Evolutionary conservation across 2,888 invertebrate species (phyloP).

Genomic region (Stegana nigrithorax): DNA sequence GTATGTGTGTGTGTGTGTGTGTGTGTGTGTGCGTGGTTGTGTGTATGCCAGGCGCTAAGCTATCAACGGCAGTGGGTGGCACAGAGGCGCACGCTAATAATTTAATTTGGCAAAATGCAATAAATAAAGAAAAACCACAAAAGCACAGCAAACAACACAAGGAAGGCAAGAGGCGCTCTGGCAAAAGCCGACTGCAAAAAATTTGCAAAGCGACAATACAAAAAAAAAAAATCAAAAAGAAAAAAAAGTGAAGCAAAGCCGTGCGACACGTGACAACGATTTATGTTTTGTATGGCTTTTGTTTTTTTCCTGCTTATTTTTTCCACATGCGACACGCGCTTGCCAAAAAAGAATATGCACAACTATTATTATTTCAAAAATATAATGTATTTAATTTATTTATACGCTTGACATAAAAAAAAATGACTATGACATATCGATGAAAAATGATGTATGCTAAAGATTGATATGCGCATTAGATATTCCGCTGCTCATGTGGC

Average conservation of each 20-base stretch:
- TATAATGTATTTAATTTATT: conserved; percentile 35
- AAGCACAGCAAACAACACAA: not conserved
- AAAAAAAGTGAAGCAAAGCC: too few species aligned
- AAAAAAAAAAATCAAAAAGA: not conserved
- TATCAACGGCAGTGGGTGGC: not conserved
- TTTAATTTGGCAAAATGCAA: conserved; percentile 44
- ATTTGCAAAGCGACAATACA: not conserved
- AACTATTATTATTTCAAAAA: conserved; percentile 38
- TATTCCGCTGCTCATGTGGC: not conserved
- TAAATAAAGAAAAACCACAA: conserved; percentile 26
- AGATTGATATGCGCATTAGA: too few species aligned
- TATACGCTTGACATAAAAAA: conserved; percentile 21
- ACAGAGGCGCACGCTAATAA: conserved; percentile 36
- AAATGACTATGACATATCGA: conserved; percentile 16
- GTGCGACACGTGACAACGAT: conserved; percentile 22
- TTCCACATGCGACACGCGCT: too few species aligned
- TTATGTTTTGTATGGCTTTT: not conserved
- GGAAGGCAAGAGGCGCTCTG: not conserved
- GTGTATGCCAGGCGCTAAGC: not conserved
- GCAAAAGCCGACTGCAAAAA: not conserved
- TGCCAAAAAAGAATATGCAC: conserved; percentile 35
- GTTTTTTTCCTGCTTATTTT: not conserved
- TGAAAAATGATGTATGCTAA: not conserved
- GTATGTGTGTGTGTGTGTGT: conserved; percentile 4
- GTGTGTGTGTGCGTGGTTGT: conserved; percentile 18